Conservation (phyloP, 1,140 invertebrate species). For the Drosophila sp. region DNA sequence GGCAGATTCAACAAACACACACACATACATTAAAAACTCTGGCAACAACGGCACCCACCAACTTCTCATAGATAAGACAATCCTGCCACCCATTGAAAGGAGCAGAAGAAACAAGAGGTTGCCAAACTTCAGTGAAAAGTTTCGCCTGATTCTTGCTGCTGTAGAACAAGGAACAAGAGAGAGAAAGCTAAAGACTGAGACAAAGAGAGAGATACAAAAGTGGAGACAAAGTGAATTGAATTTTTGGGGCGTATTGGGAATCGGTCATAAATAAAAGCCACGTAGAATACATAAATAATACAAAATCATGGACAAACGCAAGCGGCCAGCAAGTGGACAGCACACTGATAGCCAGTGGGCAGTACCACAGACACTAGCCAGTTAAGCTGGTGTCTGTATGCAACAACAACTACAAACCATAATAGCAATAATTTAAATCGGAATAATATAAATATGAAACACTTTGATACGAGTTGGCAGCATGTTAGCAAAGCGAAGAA, state of each 20-base stretch:
- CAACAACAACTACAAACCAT: neutral
- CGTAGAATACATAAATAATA: constrained; percentile 73
- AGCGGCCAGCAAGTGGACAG: constrained; percentile 53
- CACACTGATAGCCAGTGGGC: constrained; percentile 2
- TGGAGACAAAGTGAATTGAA: neutral
- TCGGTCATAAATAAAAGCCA: constrained; percentile 64
- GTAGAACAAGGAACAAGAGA: neutral
- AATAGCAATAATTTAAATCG: neutral
- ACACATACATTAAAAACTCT: neutral
- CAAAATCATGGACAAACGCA: constrained; percentile 58
- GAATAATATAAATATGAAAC: neutral
- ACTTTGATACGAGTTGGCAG: constrained; percentile 18
- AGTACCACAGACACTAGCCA: constrained; percentile 23
- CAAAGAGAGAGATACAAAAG: neutral
- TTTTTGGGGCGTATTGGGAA: constrained; percentile 38
- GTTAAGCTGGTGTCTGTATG: constrained; percentile 13
- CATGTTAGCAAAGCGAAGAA: too few relatives aligned
- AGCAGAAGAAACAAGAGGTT: neutral
- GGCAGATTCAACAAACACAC: constrained; percentile 24
- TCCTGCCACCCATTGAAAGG: neutral
- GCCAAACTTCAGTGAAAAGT: constrained; percentile 27
- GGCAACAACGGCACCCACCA: constrained; percentile 7
- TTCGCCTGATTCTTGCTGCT: constrained; percentile 3
- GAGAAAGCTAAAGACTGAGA: too few relatives aligned
- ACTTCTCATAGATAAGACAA: constrained; percentile 29